Percentiles rank a stretch among this genome's conserved stretches.
phyloP scores from a whole-genome alignment of 2,113 vertebrate species.

The Notechis scutatus region DNA sequence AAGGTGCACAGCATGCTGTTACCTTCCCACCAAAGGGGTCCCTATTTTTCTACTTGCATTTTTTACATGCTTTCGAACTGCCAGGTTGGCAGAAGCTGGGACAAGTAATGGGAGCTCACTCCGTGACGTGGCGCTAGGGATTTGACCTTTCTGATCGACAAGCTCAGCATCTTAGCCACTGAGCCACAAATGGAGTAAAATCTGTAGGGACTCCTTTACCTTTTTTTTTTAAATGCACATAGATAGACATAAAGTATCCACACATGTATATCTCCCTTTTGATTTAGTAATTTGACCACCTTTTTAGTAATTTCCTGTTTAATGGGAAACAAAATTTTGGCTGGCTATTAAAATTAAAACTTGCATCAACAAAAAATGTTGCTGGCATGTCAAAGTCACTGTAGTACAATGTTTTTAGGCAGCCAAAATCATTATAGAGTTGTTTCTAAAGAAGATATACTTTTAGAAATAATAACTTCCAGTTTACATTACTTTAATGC shows the following conservation, averaged over 20 bases:
- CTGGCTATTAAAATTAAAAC: slow-evolving; percentile 20
- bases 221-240: neutral
- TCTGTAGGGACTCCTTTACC: too few relatives aligned
- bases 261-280: neutral
- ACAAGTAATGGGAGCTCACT: too few relatives aligned
- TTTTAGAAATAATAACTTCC: slow-evolving; percentile 66
- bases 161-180: too few relatives aligned
- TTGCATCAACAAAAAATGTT: slow-evolving; percentile 22
- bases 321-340: neutral
- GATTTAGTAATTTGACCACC: neutral
- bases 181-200: too few relatives aligned
- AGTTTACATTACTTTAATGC: slow-evolving; percentile 66
- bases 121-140: too few relatives aligned
- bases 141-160: too few relatives aligned
- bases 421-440: slow-evolving; percentile 49
- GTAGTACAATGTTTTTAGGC: slow-evolving; percentile 33
- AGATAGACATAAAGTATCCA: slow-evolving; percentile 6
- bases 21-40: too few relatives aligned
- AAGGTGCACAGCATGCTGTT: too few relatives aligned
- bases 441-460: slow-evolving; percentile 57
- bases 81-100: too few relatives aligned
- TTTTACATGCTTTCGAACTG: too few relatives aligned
- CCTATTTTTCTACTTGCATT: too few relatives aligned
- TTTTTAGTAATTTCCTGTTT: neutral
- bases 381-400: slow-evolving; percentile 25